Evolutionary conservation across 2,113 vertebrate species (phyloP).

Genomic region (Syngnathus floridae): DNA sequence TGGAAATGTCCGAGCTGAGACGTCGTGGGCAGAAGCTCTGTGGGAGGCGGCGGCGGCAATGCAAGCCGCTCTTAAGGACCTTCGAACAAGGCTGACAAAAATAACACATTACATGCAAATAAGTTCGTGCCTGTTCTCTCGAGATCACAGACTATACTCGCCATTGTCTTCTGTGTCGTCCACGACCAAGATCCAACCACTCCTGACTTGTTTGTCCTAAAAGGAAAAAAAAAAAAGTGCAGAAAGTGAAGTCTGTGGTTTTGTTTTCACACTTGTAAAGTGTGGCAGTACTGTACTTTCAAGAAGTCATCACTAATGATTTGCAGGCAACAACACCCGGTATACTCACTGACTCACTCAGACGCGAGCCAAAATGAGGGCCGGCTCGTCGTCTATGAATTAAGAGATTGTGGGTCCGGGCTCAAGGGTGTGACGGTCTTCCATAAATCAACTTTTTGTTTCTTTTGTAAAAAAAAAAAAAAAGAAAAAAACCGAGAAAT

Average conservation of each 20-base stretch:
- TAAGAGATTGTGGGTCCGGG: slow-evolving; percentile 56
- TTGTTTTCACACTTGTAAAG: slow-evolving; percentile 30
- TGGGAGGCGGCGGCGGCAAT: not conserved
- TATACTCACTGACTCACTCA: slow-evolving; percentile 24
- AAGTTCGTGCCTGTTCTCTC: slow-evolving; percentile 40
- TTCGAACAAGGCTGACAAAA: slow-evolving; percentile 49
- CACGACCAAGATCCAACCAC: slow-evolving; percentile 21
- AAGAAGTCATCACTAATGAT: not conserved
- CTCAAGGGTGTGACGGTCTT: slow-evolving; percentile 55
- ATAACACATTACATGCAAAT: slow-evolving; percentile 37
- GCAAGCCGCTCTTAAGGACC: not conserved
- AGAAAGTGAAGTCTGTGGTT: slow-evolving; percentile 33
- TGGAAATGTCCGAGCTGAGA: not conserved
- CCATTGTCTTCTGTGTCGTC: slow-evolving; percentile 30
- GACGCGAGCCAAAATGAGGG: slow-evolving; percentile 26
- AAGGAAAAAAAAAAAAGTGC: slow-evolving; percentile 22
- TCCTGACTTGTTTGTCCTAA: slow-evolving; percentile 43
- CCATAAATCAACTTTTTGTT: slow-evolving; percentile 42
- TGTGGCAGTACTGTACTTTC: slow-evolving; percentile 22
- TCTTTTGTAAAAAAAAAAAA: slow-evolving; percentile 27
- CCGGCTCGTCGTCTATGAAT: slow-evolving; percentile 37
- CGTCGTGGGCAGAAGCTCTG: not conserved
- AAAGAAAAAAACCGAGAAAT: slow-evolving; percentile 11
- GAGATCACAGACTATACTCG: slow-evolving; percentile 29
- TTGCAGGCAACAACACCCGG: slow-evolving; percentile 11